Conservation (phyloP, 2,888 invertebrate species). For the Ophioninae sp. region DNA sequence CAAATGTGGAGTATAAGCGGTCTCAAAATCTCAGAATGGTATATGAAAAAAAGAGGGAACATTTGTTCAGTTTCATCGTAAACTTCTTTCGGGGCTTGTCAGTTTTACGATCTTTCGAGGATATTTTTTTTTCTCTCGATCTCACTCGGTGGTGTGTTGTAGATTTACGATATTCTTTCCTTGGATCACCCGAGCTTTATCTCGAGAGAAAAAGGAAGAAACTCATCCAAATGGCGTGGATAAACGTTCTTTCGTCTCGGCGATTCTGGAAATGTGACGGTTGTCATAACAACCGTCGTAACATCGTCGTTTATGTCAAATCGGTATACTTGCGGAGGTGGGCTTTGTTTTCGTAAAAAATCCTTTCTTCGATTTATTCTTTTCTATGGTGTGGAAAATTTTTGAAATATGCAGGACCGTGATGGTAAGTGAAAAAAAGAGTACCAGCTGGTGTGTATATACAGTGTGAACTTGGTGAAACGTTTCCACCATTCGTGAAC, state of each 20-base stretch:
- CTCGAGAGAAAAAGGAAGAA: constrained; percentile 7
- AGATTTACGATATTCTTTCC: constrained; percentile 1
- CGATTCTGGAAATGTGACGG: constrained; percentile 15
- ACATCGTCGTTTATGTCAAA: constrained; percentile 2
- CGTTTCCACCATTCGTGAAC: background rate
- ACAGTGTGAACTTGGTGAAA: background rate
- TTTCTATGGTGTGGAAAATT: background rate
- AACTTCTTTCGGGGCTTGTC: constrained; percentile 32
- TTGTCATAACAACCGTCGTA: constrained; percentile 24
- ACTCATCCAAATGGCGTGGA: constrained; percentile 27
- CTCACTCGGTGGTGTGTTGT: background rate
- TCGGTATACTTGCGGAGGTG: background rate
- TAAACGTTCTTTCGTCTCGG: constrained; percentile 15
- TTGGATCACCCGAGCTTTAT: background rate
- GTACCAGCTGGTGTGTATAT: background rate
- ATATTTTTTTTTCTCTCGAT: constrained; percentile 14
- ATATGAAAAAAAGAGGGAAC: background rate
- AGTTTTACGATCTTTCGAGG: constrained; percentile 29
- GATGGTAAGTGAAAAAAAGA: background rate
- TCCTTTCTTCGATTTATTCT: background rate
- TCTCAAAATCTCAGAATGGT: constrained; percentile 9
- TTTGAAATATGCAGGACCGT: background rate
- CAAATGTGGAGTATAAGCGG: constrained; percentile 6
- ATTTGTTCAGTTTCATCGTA: constrained; percentile 46
- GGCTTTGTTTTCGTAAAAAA: constrained; percentile 5